These are phyloP conservation scores for Entomobrya proxima DNA, from an alignment of 2,888 invertebrate genomes.

Conservation along the genomic window DNA sequence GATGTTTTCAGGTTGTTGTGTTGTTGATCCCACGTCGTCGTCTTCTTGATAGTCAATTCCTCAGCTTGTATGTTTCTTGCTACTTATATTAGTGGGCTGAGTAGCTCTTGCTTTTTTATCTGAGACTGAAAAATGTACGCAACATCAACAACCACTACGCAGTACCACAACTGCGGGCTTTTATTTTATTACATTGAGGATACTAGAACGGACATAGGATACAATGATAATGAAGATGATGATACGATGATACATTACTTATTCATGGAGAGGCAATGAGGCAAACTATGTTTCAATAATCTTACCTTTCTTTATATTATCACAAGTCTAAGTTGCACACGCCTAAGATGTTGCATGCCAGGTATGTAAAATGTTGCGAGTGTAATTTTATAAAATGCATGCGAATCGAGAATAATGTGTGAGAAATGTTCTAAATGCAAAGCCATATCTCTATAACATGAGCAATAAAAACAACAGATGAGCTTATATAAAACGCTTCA, in stretches of 20 bases:
- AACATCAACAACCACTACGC: background rate
- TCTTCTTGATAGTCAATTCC: background rate
- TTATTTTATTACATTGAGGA: slow-evolving; percentile 47
- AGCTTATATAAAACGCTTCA: background rate
- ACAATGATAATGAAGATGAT: background rate
- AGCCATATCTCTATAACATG: background rate
- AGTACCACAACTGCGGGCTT: background rate
- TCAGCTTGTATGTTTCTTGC: background rate
- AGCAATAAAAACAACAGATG: no score
- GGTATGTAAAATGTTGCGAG: background rate
- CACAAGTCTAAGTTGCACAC: background rate
- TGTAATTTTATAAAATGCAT: slow-evolving; percentile 34
- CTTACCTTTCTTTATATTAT: background rate
- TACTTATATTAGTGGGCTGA: background rate
- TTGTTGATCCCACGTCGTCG: slow-evolving; percentile 24
- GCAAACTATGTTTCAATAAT: background rate
- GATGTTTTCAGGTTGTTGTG: background rate
- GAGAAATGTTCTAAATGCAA: slow-evolving; percentile 46
- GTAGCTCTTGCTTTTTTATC: background rate
- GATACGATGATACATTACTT: slow-evolving; percentile 10
- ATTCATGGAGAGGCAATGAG: background rate
- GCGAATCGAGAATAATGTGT: slow-evolving; percentile 48
- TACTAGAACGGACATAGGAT: slow-evolving; percentile 61
- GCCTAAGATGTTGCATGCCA: background rate
- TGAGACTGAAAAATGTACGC: background rate